Conservation (phyloP, 1,140 invertebrate species). For the Sarcophaga peregrina region DNA sequence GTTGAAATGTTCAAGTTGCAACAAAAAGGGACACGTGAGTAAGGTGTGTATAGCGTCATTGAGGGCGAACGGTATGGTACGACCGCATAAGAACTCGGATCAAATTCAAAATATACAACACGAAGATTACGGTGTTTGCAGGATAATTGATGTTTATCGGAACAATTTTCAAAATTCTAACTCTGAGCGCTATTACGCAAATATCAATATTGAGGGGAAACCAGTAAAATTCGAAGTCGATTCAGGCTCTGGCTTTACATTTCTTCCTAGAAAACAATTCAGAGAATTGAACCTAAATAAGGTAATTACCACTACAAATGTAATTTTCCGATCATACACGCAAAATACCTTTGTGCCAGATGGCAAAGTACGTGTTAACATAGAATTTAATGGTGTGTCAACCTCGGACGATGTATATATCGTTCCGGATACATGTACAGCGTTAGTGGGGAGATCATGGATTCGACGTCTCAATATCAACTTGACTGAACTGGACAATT, state of each 20-base stretch:
- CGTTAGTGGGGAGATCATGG: not conserved
- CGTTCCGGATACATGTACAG: not conserved
- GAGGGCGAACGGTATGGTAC: not conserved
- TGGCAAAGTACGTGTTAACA: slow-evolving; percentile 1
- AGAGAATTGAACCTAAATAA: not conserved
- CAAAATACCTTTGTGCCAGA: slow-evolving; percentile 21
- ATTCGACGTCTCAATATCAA: not conserved
- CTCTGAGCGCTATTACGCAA: slow-evolving; percentile 17
- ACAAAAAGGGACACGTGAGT: not conserved
- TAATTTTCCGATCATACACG: slow-evolving; percentile 28
- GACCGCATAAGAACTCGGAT: no score
- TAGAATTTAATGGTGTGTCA: not conserved
- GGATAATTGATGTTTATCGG: slow-evolving; percentile 29
- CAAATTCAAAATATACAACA: not conserved
- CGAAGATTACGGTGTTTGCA: not conserved
- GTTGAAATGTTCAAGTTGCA: not conserved
- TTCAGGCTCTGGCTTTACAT: slow-evolving; percentile 12
- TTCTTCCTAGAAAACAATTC: slow-evolving; percentile 31
- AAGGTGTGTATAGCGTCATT: slow-evolving; percentile 21
- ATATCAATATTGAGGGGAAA: slow-evolving; percentile 20
- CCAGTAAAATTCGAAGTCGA: slow-evolving; percentile 24
- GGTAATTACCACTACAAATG: not conserved
- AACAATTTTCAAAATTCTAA: not conserved
- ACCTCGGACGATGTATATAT: not conserved
- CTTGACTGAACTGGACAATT: slow-evolving; percentile 6